A percentile compares a stretch with the other conserved stretches of the same genome.
Evolutionary conservation across 2,113 vertebrate genomes (phyloP).

Genomic region (Electrona antarctica): DNA sequence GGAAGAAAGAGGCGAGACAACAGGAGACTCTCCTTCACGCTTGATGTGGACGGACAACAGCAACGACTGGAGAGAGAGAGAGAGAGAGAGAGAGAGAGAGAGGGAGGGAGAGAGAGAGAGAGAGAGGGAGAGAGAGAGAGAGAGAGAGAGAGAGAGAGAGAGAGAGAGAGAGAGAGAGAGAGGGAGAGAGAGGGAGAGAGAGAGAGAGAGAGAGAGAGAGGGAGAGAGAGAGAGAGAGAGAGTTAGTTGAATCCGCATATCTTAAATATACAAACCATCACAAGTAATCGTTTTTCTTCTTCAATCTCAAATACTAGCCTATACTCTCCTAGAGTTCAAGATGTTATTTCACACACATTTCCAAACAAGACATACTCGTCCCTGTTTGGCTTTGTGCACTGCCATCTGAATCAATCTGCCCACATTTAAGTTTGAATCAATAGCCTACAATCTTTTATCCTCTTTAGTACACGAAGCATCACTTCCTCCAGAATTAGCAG

Average conservation of each 20-base stretch:
- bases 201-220: conserved; percentile 20
- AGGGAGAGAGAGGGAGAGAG: conserved; percentile 64
- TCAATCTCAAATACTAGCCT: too few species aligned
- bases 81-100: conserved; percentile 18
- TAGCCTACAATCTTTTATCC: too few species aligned
- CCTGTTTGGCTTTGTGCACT: too few species aligned
- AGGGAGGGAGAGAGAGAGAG: conserved; percentile 1
- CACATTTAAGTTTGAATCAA: too few species aligned
- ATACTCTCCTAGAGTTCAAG: too few species aligned
- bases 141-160: not conserved
- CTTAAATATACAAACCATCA: too few species aligned
- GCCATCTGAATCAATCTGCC: too few species aligned
- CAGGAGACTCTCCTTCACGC: conserved; percentile 97
- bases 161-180: conserved; percentile 14
- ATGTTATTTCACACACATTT: too few species aligned
- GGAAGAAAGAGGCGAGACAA: conserved; percentile 95
- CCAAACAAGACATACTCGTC: too few species aligned
- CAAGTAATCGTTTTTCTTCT: too few species aligned
- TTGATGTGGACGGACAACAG: conserved; percentile 98
- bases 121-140: not conserved
- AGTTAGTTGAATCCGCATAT: too few species aligned
- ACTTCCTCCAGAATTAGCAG: conserved; percentile 43
- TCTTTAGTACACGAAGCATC: conserved; percentile 10
- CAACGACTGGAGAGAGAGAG: conserved; percentile 86
- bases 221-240: not conserved